Conservation (phyloP, 1,140 invertebrate genomes). For the Cherax quadricarinatus region DNA sequence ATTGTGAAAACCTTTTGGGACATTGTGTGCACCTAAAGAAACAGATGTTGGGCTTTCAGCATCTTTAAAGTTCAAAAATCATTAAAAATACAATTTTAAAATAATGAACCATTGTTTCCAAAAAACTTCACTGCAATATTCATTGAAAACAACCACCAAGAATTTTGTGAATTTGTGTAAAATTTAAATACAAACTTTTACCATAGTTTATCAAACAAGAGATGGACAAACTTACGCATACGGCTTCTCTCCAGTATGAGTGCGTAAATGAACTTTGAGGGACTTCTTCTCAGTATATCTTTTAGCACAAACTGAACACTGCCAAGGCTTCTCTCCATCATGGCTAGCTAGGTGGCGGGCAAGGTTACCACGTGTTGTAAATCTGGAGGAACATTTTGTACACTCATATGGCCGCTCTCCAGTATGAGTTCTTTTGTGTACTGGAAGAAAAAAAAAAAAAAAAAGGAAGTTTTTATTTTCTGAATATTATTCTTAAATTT, state of each 20-base stretch:
- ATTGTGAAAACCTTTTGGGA: conserved; percentile 55
- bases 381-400: conserved; percentile 43
- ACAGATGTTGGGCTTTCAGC: not conserved
- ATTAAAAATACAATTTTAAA: too few species aligned
- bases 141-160: too few species aligned
- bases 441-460: not conserved
- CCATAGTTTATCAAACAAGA: too few species aligned
- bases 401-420: conserved; percentile 49
- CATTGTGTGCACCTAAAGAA: conserved; percentile 36
- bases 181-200: not conserved
- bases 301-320: conserved; percentile 44
- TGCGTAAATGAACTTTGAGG: conserved; percentile 44
- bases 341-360: conserved; percentile 46
- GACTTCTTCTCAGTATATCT: conserved; percentile 55
- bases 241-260: conserved; percentile 51
- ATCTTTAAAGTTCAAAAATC: too few species aligned
- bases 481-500: too few species aligned
- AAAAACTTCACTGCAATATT: too few species aligned
- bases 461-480: too few species aligned
- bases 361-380: conserved; percentile 46
- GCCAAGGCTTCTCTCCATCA: conserved; percentile 50
- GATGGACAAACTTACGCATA: conserved; percentile 39
- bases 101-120: too few species aligned
- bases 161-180: not conserved
- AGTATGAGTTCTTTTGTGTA: conserved; percentile 49